These are phyloP conservation scores for Cynaeus angustus DNA, from an alignment of 2,888 invertebrate genomes.

Conservation along the genomic window DNA sequence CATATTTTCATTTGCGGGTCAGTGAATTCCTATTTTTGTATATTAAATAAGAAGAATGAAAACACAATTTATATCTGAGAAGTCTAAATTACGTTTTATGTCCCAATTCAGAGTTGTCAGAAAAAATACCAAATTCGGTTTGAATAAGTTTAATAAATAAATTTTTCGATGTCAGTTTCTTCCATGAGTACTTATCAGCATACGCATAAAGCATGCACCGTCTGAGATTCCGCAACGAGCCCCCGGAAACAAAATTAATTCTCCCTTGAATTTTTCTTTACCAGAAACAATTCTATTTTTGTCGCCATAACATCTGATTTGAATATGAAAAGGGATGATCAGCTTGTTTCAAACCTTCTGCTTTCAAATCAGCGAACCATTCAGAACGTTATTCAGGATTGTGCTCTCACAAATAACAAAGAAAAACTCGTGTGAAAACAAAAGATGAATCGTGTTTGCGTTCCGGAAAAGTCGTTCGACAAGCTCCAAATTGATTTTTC, in stretches of 20 bases:
- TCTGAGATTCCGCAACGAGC: too few species aligned
- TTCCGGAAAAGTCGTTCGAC: conserved; percentile 47
- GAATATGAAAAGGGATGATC: conserved; percentile 61
- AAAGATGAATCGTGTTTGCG: conserved; percentile 49
- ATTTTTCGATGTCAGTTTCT: conserved; percentile 21
- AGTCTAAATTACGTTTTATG: too few species aligned
- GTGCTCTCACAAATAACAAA: conserved; percentile 55
- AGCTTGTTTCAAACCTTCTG: conserved; percentile 59
- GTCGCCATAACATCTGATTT: conserved; percentile 55
- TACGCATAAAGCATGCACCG: too few species aligned
- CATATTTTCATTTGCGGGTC: too few species aligned
- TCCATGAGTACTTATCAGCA: not conserved
- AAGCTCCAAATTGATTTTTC: conserved; percentile 41
- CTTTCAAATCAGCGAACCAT: conserved; percentile 61
- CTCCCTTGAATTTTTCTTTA: conserved; percentile 4
- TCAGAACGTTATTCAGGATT: conserved; percentile 59
- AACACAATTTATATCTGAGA: too few species aligned
- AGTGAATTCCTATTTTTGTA: too few species aligned
- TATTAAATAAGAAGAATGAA: too few species aligned
- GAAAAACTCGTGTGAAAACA: conserved; percentile 52
- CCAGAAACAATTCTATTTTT: conserved; percentile 44
- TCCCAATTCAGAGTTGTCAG: too few species aligned
- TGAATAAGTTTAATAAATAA: too few species aligned
- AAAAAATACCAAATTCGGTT: too few species aligned
- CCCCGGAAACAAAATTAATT: too few species aligned